These are phyloP conservation scores for Vidua macroura DNA, from an alignment of 2,113 vertebrate species.

Conservation along the genomic window DNA sequence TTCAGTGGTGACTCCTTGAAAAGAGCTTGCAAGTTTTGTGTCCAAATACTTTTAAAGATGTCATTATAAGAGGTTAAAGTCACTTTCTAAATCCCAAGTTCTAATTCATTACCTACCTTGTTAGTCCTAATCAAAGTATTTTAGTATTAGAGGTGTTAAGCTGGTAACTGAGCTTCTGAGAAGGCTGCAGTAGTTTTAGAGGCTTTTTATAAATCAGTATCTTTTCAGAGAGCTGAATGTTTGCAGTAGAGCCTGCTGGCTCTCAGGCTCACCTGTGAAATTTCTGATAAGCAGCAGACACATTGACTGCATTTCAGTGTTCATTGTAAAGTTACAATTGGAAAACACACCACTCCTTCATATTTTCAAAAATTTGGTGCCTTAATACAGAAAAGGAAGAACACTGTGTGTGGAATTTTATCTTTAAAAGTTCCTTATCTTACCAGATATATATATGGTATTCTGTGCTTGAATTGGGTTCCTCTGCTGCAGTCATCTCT, in stretches of 20 bases:
- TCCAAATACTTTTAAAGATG: background rate
- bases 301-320: background rate
- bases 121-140: background rate
- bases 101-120: background rate
- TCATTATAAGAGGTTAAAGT: background rate
- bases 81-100: background rate
- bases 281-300: background rate
- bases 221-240: background rate
- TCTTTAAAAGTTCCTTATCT: background rate
- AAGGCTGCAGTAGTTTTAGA: background rate
- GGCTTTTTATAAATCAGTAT: background rate
- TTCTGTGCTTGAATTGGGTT: background rate
- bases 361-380: background rate
- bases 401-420: background rate
- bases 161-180: background rate
- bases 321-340: background rate
- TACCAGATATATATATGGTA: rapidly evolving
- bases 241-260: background rate
- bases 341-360: background rate
- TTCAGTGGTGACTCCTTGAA: background rate
- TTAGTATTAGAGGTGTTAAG: background rate
- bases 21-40: background rate
- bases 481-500: background rate
- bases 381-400: background rate
- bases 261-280: background rate